Percentiles rank a stretch among this genome's conserved stretches.
Conservation (phyloP, 2,888 invertebrate species). For the Tenthredo notha region DNA sequence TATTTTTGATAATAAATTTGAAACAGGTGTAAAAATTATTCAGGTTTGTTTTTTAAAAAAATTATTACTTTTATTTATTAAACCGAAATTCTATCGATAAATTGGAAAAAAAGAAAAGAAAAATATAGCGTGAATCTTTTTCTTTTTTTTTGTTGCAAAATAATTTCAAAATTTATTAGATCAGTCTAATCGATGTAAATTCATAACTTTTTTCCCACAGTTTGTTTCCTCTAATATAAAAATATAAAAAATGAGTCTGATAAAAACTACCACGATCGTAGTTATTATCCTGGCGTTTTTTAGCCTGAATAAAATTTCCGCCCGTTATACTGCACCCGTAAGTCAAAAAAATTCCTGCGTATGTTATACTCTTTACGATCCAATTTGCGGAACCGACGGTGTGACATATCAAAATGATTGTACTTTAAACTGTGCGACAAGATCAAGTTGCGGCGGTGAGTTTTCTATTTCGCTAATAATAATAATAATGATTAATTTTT, state of each 20-base stretch:
- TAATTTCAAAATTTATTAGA: no score
- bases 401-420: constrained; percentile 54
- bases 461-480: not conserved
- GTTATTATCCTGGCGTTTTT: not conserved
- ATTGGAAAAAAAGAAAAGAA: not conserved
- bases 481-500: not conserved
- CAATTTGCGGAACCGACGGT: constrained; percentile 57
- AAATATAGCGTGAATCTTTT: no score
- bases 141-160: no score
- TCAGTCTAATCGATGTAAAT: not conserved
- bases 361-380: constrained; percentile 48
- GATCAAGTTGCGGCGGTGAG: not conserved
- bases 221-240: not conserved
- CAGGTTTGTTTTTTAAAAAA: not conserved
- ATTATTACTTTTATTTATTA: not conserved
- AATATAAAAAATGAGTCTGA: not conserved
- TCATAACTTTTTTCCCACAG: not conserved
- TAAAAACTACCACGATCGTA: not conserved
- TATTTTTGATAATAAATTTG: not conserved
- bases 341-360: not conserved
- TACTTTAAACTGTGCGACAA: constrained; percentile 50
- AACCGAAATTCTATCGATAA: not conserved
- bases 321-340: not conserved
- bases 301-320: not conserved
- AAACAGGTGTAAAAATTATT: not conserved